A percentile compares a stretch with the other conserved stretches of the same genome.
These are phyloP conservation scores for Sipha flava DNA, from an alignment of 1,140 invertebrate species.

Conservation along the genomic window DNA sequence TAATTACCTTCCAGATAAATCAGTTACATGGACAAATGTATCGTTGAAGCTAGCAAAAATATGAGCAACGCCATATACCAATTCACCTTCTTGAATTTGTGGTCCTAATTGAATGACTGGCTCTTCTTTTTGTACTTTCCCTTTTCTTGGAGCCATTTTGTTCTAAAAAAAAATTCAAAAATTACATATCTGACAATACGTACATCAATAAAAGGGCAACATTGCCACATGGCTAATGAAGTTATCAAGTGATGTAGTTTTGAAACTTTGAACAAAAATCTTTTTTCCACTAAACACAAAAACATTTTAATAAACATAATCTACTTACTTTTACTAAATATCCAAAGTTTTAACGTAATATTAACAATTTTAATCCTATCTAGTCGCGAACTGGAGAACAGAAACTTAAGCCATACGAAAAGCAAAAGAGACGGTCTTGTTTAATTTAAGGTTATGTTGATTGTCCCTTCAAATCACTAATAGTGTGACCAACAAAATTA, in stretches of 20 bases:
- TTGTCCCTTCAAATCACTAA: background rate
- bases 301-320: background rate
- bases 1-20: conserved; percentile 85
- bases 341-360: background rate
- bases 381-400: background rate
- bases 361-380: background rate
- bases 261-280: background rate
- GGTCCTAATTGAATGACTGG: conserved; percentile 94
- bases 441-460: background rate
- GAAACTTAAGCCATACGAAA: background rate
- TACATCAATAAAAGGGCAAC: background rate
- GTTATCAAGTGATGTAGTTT: background rate
- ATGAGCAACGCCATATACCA: conserved; percentile 97
- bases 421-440: no score
- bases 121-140: conserved; percentile 92
- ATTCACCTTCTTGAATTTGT: conserved; percentile 93
- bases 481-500: background rate
- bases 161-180: background rate
- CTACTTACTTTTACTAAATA: background rate
- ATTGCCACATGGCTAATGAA: background rate
- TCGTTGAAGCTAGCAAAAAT: conserved; percentile 99
- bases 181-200: no score
- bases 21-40: conserved; percentile 99
- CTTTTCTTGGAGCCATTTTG: conserved; percentile 91
- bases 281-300: background rate